Percentiles rank a stretch among this genome's conserved stretches.
Evolutionary conservation across 2,888 invertebrate species (phyloP).

Genomic region (Lypha dubia): DNA sequence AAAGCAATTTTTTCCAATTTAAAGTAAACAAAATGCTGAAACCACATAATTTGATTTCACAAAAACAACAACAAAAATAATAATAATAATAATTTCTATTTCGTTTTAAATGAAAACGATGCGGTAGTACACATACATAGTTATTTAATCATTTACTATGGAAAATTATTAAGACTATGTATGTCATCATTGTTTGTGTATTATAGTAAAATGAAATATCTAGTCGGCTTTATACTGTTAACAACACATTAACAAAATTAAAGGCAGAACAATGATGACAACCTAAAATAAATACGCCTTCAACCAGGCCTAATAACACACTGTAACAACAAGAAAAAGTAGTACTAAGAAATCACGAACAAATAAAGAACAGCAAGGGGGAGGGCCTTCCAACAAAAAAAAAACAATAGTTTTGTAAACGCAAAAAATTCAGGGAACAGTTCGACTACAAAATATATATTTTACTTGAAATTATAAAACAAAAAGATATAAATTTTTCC

Average conservation of each 20-base stretch:
- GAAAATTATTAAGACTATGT: slow-evolving; percentile 6
- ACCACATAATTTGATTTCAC: slow-evolving; percentile 62
- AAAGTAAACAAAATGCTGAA: slow-evolving; percentile 57
- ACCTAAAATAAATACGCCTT: slow-evolving; percentile 38
- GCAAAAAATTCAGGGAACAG: slow-evolving; percentile 9
- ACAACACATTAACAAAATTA: slow-evolving; percentile 26
- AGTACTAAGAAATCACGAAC: slow-evolving; percentile 35
- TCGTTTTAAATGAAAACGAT: slow-evolving; percentile 47
- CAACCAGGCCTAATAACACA: not conserved
- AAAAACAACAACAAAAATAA: too few relatives aligned
- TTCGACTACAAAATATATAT: slow-evolving; percentile 28
- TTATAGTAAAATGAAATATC: slow-evolving; percentile 50
- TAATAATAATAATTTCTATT: slow-evolving; percentile 40
- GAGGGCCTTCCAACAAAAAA: not conserved
- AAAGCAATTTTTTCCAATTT: slow-evolving; percentile 31
- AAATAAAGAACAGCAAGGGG: slow-evolving; percentile 3
- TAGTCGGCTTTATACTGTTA: slow-evolving; percentile 17
- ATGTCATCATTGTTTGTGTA: not conserved
- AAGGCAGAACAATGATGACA: slow-evolving; percentile 41
- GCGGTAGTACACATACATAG: not conserved
- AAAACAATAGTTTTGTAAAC: slow-evolving; percentile 32
- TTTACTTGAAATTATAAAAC: slow-evolving; percentile 3
- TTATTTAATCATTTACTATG: slow-evolving; percentile 30
- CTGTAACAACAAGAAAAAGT: slow-evolving; percentile 19
- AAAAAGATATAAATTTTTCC: slow-evolving; percentile 4